A percentile compares a stretch with the other conserved stretches of the same genome.
These are phyloP conservation scores for Thalassophryne amazonica DNA, from an alignment of 2,797 vertebrate species.

Conservation along the genomic window DNA sequence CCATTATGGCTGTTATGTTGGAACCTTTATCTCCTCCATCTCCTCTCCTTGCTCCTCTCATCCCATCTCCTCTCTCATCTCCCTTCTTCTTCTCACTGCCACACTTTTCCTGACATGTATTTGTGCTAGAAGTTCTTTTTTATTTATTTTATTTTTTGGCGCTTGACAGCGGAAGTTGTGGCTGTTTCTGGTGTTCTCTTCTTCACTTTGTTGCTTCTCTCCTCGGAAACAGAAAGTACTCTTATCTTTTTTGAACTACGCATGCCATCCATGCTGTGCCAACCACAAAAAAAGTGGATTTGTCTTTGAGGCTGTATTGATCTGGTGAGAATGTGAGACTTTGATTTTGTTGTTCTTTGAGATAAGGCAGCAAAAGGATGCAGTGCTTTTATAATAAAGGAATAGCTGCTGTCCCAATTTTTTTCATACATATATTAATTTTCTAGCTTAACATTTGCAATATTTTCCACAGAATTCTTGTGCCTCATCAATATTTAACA, in stretches of 20 bases:
- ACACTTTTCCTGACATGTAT: slow-evolving; percentile 45
- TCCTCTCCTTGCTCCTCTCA: slow-evolving; percentile 9
- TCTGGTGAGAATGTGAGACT: slow-evolving; percentile 28
- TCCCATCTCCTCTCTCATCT: slow-evolving; percentile 38
- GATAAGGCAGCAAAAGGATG: too few species aligned
- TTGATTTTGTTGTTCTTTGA: slow-evolving; percentile 16
- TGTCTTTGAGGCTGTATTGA: slow-evolving; percentile 45
- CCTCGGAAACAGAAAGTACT: slow-evolving; percentile 31
- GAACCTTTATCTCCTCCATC: slow-evolving; percentile 44
- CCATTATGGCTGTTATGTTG: slow-evolving; percentile 49
- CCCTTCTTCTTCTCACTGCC: slow-evolving; percentile 28
- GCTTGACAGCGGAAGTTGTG: slow-evolving; percentile 46
- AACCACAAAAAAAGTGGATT: slow-evolving; percentile 30
- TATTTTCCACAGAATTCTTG: too few species aligned
- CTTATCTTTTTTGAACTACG: slow-evolving; percentile 38
- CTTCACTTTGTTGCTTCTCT: slow-evolving; percentile 49
- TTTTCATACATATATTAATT: too few species aligned
- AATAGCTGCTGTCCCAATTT: too few species aligned
- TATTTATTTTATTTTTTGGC: slow-evolving; percentile 38
- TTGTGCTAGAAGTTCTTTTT: slow-evolving; percentile 45
- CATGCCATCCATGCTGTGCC: slow-evolving; percentile 33
- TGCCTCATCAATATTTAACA: too few species aligned
- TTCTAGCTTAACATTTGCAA: too few species aligned
- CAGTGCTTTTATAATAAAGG: too few species aligned
- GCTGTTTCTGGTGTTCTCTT: slow-evolving; percentile 34